A percentile compares a stretch with the other conserved stretches of the same genome.
Conservation (phyloP, 2,888 invertebrate genomes). For the Aphrophora alni region DNA sequence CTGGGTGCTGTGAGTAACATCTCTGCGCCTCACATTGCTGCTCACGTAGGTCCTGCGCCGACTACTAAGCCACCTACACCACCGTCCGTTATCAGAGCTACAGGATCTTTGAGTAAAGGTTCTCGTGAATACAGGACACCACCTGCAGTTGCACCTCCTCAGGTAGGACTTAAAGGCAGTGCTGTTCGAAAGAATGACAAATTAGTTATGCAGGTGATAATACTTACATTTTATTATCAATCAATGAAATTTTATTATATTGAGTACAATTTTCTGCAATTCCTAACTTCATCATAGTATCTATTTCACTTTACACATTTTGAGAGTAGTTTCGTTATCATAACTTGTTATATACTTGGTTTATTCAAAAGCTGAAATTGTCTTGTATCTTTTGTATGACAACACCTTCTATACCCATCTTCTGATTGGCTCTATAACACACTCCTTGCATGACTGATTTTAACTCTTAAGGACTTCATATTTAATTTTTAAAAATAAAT, state of each 20-base stretch:
- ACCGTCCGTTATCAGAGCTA: constrained; percentile 77
- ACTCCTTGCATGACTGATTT: too few species aligned
- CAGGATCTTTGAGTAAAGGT: constrained; percentile 60
- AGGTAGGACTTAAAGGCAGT: constrained; percentile 61
- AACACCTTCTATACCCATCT: too few species aligned
- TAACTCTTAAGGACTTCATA: too few species aligned
- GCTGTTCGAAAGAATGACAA: not conserved
- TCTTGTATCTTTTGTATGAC: too few species aligned
- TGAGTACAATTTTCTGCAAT: too few species aligned
- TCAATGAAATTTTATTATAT: not conserved
- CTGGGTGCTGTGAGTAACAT: constrained; percentile 50
- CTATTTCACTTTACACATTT: too few species aligned
- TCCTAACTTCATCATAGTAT: too few species aligned
- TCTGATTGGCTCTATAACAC: too few species aligned
- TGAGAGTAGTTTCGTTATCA: too few species aligned
- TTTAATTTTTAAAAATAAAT: too few species aligned
- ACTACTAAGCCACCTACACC: constrained; percentile 96
- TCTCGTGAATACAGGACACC: constrained; percentile 89
- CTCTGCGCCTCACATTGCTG: constrained; percentile 59
- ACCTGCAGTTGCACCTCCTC: constrained; percentile 96
- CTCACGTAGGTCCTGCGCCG: constrained; percentile 80
- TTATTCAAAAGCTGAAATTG: too few species aligned
- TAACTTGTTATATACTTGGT: too few species aligned
- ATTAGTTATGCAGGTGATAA: not conserved
- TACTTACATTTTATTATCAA: not conserved